Base-by-base conservation (phyloP, 2,888 invertebrate genomes). In the Drosophila diplacantha region DNA sequence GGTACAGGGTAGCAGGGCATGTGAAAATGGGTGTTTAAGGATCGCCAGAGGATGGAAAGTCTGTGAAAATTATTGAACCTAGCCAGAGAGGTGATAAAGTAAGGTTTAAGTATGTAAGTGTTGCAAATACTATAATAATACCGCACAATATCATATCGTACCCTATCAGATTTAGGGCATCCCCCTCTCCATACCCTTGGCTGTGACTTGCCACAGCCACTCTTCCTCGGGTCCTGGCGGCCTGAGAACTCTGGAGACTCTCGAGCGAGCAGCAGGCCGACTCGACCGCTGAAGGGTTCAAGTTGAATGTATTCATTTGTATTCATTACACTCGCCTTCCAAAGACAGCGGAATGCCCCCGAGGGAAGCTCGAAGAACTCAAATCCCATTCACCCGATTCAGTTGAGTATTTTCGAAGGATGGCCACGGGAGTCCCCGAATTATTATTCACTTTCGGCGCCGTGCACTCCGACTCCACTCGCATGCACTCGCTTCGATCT, bases 261-360 rank as follows among this genome's bases (percentile, higher is more conserved):
- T 56, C 29, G 6, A 51, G 37, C 20, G 50, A 29, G 50, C 35
- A 5, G 39, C 39, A 43, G 39, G 39, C 38, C 16, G 18, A n/a
- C 59, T 59, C 39, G 22, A 41, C 49, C 49, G 43, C 41, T 59
- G 59, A 44, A 59, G 43, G 44, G 44, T 32, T 58, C 37, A n/a
- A 32, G 59, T 29, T 61, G 62, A 14, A 3, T 58, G 31, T 41
- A 49, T 60, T 47, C 51, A 61, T 61, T 62, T 51, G 35, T 43
- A 61, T 61, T 62, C 61, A 62, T 51, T 50, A 35, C 24, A 62
- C 31, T 62, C 35, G 49, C 34, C 43, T n/a, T 22, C 41, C 11
- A 57, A 37, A 43, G 16, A 39, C 34, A 61, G 14, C 16, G 11
- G 26, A 37, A 38, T 24, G 51, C 18, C 24, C 6, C 20, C 8